phyloP scores from a whole-genome alignment of 1,140 invertebrate species.

The Ladona fulva region DNA sequence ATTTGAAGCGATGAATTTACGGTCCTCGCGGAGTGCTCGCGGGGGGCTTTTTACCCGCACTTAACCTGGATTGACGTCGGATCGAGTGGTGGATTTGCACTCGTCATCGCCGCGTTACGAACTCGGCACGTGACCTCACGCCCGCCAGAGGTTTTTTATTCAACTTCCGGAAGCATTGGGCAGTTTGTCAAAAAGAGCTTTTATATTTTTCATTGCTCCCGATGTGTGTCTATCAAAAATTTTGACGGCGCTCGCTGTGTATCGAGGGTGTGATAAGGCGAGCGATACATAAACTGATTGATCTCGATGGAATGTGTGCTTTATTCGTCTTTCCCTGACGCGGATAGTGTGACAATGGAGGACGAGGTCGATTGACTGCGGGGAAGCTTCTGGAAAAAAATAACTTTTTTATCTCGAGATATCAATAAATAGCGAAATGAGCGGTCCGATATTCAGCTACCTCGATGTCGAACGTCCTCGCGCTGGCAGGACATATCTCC shows the following conservation, averaged over 20 bases:
- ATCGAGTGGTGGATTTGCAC: not conserved
- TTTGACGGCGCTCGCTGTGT: not conserved
- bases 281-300: not conserved
- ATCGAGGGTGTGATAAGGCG: not conserved
- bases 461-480: too few species aligned
- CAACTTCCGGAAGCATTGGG: not conserved
- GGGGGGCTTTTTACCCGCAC: not conserved
- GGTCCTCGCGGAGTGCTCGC: not conserved
- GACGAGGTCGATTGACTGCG: too few species aligned
- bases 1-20: not conserved
- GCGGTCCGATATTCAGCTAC: too few species aligned
- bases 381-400: too few species aligned
- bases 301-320: not conserved
- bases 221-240: not conserved
- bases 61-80: not conserved
- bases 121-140: not conserved
- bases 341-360: too few species aligned
- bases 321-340: too few species aligned
- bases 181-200: not conserved
- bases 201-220: not conserved
- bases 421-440: too few species aligned
- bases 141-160: not conserved
- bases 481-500: too few species aligned
- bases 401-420: too few species aligned
- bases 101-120: not conserved